A percentile compares a stretch with the other conserved stretches of the same genome.
Evolutionary conservation across 2,888 invertebrate species (phyloP).

Genomic region (Blera fallax): DNA sequence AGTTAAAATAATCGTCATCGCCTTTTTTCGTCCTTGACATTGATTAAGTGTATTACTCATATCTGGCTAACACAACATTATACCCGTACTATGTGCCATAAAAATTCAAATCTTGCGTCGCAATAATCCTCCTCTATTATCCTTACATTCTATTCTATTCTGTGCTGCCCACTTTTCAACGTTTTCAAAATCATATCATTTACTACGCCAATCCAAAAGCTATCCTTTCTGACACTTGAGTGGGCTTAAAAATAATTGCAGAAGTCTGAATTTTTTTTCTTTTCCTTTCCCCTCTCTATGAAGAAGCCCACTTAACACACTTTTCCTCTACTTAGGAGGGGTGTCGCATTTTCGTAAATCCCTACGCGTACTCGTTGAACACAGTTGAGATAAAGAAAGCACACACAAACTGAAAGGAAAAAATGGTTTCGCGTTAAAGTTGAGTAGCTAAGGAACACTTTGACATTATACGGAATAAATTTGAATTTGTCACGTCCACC

Average conservation of each 20-base stretch:
- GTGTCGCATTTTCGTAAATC: background rate
- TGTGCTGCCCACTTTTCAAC: background rate
- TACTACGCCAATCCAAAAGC: background rate
- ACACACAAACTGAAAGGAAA: too few species aligned
- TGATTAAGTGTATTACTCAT: background rate
- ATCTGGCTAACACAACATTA: background rate
- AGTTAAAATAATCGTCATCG: background rate
- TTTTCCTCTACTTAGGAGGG: background rate
- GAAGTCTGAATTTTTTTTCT: slow-evolving; percentile 23
- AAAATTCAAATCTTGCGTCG: background rate
- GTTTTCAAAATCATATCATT: background rate
- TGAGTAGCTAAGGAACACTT: slow-evolving; percentile 18
- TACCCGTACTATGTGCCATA: background rate
- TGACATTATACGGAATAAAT: slow-evolving; percentile 39
- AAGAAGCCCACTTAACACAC: slow-evolving; percentile 28
- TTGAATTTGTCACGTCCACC: slow-evolving; percentile 54
- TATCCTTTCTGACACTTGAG: slow-evolving; percentile 16
- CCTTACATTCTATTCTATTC: background rate
- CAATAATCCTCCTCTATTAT: background rate
- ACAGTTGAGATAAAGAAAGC: too few species aligned
- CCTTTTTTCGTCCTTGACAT: background rate
- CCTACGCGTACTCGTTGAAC: slow-evolving; percentile 3
- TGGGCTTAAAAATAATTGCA: slow-evolving; percentile 28
- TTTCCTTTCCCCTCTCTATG: background rate
- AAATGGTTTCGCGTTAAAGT: background rate